Conservation (phyloP, 1,140 invertebrate species). For the Drosophila neocordata region DNA sequence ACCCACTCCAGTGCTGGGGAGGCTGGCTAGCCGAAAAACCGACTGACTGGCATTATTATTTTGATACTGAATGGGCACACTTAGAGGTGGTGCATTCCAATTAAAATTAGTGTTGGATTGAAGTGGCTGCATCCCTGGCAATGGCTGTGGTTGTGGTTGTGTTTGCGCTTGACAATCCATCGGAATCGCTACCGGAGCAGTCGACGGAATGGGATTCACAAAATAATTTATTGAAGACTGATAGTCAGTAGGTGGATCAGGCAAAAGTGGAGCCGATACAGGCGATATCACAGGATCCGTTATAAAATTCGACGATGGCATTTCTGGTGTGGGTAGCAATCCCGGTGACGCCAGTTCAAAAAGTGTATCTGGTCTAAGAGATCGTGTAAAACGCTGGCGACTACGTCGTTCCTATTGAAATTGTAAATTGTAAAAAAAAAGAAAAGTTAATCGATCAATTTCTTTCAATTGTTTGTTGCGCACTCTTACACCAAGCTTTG, state of each 20-base stretch:
- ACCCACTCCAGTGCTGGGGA: constrained; percentile 34
- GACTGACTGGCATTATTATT: constrained; percentile 28
- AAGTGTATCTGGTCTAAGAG: background rate
- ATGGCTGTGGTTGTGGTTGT: background rate
- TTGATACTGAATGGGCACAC: background rate
- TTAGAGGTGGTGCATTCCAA: background rate
- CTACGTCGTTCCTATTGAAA: constrained; percentile 16
- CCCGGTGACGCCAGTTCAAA: background rate
- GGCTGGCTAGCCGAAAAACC: constrained; percentile 56
- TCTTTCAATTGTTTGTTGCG: no score
- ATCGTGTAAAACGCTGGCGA: constrained; percentile 18
- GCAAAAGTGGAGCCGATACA: background rate
- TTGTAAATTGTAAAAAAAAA: background rate
- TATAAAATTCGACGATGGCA: background rate
- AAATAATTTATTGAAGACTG: background rate
- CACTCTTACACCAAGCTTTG: constrained; percentile 5
- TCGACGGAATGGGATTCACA: background rate
- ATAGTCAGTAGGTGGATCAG: background rate
- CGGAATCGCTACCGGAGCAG: background rate
- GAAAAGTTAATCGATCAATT: background rate
- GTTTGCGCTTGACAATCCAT: background rate
- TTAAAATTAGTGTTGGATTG: background rate
- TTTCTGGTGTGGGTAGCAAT: background rate
- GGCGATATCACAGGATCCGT: background rate
- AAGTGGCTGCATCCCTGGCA: background rate